Evolutionary conservation across 2,888 invertebrate species (phyloP).

Genomic region (Frankliniella intonsa): DNA sequence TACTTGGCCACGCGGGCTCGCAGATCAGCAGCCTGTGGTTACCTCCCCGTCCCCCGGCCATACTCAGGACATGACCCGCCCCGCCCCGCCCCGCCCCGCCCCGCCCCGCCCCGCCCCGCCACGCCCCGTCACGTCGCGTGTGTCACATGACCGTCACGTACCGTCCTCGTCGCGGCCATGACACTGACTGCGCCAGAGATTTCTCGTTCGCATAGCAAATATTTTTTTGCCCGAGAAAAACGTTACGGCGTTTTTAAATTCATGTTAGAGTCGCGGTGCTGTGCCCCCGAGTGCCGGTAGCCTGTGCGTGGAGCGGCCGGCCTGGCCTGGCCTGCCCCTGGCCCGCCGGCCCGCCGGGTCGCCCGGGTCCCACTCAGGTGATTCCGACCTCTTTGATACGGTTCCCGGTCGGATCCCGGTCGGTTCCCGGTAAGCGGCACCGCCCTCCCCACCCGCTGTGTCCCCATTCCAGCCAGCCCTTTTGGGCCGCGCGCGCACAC

Average conservation of each 20-base stretch:
- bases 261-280: not conserved
- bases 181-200: not conserved
- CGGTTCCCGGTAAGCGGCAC: not conserved
- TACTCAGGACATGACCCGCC: not conserved
- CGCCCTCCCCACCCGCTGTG: conserved; percentile 1
- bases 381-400: no score
- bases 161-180: conserved; percentile 2
- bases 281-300: no score
- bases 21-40: not conserved
- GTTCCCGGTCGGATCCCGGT: no score
- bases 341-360: no score
- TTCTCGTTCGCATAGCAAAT: not conserved
- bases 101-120: not conserved
- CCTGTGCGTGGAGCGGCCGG: no score
- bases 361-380: no score
- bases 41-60: no score
- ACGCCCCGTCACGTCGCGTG: not conserved
- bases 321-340: no score
- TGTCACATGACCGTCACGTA: conserved; percentile 7
- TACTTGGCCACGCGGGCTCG: not conserved
- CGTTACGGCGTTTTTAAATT: not conserved
- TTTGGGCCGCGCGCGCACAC: not conserved
- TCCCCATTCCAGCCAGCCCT: not conserved
- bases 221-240: no score
- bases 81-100: not conserved